Evolutionary conservation across 2,113 vertebrate species (phyloP).

Genomic region (Tympanuchus pallidicinctus): DNA sequence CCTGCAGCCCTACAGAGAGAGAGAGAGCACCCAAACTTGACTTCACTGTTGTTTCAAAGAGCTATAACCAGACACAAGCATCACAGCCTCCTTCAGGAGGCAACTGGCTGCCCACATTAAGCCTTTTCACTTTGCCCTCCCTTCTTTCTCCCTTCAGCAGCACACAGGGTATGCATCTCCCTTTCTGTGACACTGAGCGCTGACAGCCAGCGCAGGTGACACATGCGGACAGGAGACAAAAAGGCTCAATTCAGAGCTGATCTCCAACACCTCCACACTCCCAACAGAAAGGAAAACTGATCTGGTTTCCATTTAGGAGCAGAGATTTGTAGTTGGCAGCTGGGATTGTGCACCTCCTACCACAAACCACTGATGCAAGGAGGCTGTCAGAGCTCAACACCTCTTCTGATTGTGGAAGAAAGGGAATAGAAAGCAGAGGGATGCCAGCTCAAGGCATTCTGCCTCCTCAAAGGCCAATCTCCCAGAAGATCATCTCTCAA

Average conservation of each 20-base stretch:
- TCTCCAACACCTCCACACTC: conserved; percentile 12
- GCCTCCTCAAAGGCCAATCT: not conserved
- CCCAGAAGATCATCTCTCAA: not conserved
- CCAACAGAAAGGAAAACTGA: conserved; percentile 36
- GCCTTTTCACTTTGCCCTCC: not conserved
- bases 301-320: conserved; percentile 54
- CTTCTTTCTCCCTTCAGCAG: not conserved
- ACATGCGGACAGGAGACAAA: not conserved
- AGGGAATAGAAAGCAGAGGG: not conserved
- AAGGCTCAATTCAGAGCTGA: conserved; percentile 11
- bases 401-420: not conserved
- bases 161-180: not conserved
- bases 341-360: not conserved
- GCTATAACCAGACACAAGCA: not conserved
- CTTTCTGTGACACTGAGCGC: not conserved
- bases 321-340: conserved; percentile 35
- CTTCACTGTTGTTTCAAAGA: not conserved
- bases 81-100: not conserved
- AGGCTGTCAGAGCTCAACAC: not conserved
- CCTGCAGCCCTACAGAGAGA: not conserved
- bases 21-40: not conserved
- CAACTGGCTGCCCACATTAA: not conserved
- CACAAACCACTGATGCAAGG: not conserved
- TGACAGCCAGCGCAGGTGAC: not conserved
- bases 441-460: not conserved